Conservation (phyloP, 1,140 invertebrate species). For the Eumeta japonica region DNA sequence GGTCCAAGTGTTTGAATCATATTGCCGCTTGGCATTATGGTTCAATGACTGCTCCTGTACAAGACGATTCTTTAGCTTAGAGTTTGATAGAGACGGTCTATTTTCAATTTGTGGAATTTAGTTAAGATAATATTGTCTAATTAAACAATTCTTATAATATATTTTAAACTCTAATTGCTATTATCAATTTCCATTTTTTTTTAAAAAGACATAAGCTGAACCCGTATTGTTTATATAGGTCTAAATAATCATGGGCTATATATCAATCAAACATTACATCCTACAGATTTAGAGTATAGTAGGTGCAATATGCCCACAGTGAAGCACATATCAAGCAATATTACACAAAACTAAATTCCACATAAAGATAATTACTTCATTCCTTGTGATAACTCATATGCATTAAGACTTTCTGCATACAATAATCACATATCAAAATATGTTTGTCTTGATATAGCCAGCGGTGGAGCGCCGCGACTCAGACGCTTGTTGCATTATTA, state of each 20-base stretch:
- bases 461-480: slow-evolving; percentile 24
- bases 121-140: too few species aligned
- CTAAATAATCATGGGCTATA: too few species aligned
- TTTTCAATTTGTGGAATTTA: too few species aligned
- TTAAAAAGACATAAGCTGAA: too few species aligned
- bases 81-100: too few species aligned
- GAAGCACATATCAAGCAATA: slow-evolving; percentile 16
- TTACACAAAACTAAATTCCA: slow-evolving; percentile 32
- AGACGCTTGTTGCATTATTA: slow-evolving; percentile 31
- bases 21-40: too few species aligned
- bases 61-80: too few species aligned
- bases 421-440: slow-evolving; percentile 56
- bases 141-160: too few species aligned
- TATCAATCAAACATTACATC: neutral
- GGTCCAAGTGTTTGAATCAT: too few species aligned
- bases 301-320: neutral
- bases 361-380: slow-evolving; percentile 40
- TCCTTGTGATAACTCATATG: slow-evolving; percentile 25
- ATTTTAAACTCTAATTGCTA: slow-evolving; percentile 27
- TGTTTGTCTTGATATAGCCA: slow-evolving; percentile 55
- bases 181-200: slow-evolving; percentile 8
- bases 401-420: slow-evolving; percentile 37
- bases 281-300: slow-evolving; percentile 1
- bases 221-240: too few species aligned
- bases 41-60: too few species aligned